Percentiles rank a stretch among this genome's conserved stretches.
phyloP scores from a whole-genome alignment of 1,140 invertebrate species.

The Centruroides vittatus region DNA sequence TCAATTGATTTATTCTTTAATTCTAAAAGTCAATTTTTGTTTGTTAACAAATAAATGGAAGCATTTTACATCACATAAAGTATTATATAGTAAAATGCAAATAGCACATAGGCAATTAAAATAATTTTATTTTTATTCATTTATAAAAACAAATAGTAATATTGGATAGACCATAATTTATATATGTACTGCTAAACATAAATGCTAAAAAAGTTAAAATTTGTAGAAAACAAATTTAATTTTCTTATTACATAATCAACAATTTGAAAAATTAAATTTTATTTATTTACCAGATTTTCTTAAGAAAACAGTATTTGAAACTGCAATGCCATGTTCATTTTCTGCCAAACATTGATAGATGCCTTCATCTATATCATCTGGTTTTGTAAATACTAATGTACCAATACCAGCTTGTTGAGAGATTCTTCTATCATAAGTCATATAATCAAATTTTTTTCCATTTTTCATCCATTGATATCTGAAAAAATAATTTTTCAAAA shows the following conservation, averaged over 20 bases:
- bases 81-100: no score
- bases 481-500: conserved; percentile 6
- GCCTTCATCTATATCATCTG: conserved; percentile 71
- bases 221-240: background rate
- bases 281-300: conserved; percentile 51
- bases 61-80: no score
- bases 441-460: conserved; percentile 74
- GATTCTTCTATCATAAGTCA: conserved; percentile 83
- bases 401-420: conserved; percentile 80
- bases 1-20: no score
- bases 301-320: conserved; percentile 86
- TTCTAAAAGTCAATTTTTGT: no score
- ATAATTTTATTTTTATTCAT: no score
- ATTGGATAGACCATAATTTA: no score
- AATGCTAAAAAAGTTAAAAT: background rate
- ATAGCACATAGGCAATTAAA: no score
- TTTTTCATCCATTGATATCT: conserved; percentile 95
- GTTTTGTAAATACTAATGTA: conserved; percentile 74
- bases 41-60: no score
- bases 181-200: no score
- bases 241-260: background rate
- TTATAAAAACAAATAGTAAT: no score
- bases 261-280: background rate
- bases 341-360: conserved; percentile 95
- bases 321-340: conserved; percentile 86